Evolutionary conservation across 2,797 vertebrate genomes (phyloP).

Genomic region (Phrynocephalus guinanensis): DNA sequence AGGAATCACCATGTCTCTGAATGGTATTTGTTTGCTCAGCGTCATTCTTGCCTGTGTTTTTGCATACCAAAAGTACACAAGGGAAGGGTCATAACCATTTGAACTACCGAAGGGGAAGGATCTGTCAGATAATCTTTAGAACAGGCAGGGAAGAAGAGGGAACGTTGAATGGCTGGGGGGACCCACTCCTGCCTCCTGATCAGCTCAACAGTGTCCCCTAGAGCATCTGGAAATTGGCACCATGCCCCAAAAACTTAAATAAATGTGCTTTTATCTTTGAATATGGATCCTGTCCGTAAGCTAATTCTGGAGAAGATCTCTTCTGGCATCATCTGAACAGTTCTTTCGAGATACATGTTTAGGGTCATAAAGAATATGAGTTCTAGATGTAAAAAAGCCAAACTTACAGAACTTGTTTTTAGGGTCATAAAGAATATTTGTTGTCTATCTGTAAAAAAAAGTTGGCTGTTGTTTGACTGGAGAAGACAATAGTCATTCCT

Average conservation of each 20-base stretch:
- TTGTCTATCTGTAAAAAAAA: not conserved
- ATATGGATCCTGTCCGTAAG: not conserved
- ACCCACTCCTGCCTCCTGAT: not conserved
- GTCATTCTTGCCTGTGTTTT: not conserved
- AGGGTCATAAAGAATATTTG: not conserved
- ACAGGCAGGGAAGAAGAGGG: not conserved
- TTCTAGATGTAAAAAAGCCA: too few species aligned
- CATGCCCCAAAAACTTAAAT: not conserved
- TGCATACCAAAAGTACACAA: not conserved
- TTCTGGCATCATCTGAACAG: not conserved
- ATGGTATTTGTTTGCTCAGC: not conserved
- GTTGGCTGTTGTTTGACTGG: not conserved
- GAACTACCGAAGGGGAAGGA: not conserved
- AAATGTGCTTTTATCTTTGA: not conserved
- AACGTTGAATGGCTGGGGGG: not conserved
- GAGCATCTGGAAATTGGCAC: not conserved
- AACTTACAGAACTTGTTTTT: not conserved
- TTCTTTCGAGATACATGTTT: not conserved
- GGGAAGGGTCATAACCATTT: not conserved
- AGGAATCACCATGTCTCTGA: not conserved
- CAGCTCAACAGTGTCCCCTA: conserved; percentile 4
- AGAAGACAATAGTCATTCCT: not conserved
- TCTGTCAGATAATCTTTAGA: not conserved
- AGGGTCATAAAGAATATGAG: too few species aligned
- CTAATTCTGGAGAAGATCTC: not conserved